Conservation (phyloP, 2,113 vertebrate genomes). For the Varanus salvator region DNA sequence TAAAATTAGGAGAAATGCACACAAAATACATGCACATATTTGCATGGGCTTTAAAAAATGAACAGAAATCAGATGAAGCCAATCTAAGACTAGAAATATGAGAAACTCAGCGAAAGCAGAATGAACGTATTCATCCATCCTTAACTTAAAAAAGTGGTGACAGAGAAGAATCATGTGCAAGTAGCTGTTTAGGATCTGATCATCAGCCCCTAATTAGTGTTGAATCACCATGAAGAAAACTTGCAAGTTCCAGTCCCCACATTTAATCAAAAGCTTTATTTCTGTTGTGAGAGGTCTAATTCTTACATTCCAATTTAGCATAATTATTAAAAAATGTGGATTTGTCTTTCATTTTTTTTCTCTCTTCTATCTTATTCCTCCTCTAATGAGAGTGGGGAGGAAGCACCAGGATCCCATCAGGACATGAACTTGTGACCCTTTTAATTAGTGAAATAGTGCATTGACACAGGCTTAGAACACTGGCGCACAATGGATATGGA, state of each 20-base stretch:
- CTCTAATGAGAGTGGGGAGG: slow-evolving; percentile 62
- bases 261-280: slow-evolving; percentile 30
- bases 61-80: neutral
- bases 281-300: neutral
- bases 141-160: neutral
- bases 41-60: neutral
- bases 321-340: slow-evolving; percentile 76
- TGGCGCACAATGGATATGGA: slow-evolving; percentile 3
- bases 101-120: neutral
- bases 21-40: too few species aligned
- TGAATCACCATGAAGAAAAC: neutral
- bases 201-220: slow-evolving; percentile 4
- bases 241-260: neutral
- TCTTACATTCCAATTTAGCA: slow-evolving; percentile 33
- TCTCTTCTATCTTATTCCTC: slow-evolving; percentile 62
- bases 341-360: slow-evolving; percentile 78
- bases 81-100: neutral
- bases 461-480: slow-evolving; percentile 34
- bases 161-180: neutral
- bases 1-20: too few species aligned
- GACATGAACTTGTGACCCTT: slow-evolving; percentile 48
- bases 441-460: slow-evolving; percentile 36
- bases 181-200: neutral
- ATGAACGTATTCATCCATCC: neutral
- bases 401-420: slow-evolving; percentile 58